Conservation (phyloP, 2,888 invertebrate species). For the Listrodromus nycthemerus region DNA sequence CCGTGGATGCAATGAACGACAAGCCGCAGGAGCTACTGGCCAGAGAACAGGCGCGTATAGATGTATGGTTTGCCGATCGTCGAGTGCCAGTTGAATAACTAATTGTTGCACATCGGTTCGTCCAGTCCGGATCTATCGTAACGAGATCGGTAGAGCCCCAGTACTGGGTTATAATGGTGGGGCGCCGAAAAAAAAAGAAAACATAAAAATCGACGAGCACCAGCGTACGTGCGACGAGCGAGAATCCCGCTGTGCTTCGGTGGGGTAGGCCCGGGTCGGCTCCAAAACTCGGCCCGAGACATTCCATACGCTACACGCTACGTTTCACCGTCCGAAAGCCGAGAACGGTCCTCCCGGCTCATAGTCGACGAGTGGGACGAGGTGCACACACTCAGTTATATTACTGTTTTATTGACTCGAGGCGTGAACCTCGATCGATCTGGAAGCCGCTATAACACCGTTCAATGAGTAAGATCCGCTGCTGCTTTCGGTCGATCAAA, state of each 20-base stretch:
- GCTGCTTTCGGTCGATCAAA: not conserved
- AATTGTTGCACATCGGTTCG: conserved; percentile 12
- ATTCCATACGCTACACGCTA: conserved; percentile 15
- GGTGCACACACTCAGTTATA: conserved; percentile 23
- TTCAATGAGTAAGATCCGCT: conserved; percentile 7
- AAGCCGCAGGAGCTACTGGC: conserved; percentile 1
- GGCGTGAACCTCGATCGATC: not conserved
- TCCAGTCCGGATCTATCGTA: not conserved
- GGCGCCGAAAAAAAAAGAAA: conserved; percentile 32
- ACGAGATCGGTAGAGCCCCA: not conserved
- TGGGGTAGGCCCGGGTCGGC: conserved; percentile 78
- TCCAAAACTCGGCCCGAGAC: conserved; percentile 62
- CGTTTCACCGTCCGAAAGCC: not conserved
- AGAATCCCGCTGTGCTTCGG: conserved; percentile 69
- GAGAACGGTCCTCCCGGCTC: not conserved
- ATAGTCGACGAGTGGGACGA: conserved; percentile 21
- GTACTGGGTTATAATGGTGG: conserved; percentile 52
- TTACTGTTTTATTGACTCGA: conserved; percentile 9
- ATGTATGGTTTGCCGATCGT: not conserved
- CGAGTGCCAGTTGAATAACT: conserved; percentile 11
- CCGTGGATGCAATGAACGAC: conserved; percentile 28
- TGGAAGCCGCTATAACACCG: not conserved
- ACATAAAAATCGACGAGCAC: conserved; percentile 24
- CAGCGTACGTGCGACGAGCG: conserved; percentile 49
- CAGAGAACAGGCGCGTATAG: not conserved